Percentiles rank a stretch among this genome's conserved stretches.
phyloP scores from a whole-genome alignment of 2,113 vertebrate species.

The Cnemophilus loriae region DNA sequence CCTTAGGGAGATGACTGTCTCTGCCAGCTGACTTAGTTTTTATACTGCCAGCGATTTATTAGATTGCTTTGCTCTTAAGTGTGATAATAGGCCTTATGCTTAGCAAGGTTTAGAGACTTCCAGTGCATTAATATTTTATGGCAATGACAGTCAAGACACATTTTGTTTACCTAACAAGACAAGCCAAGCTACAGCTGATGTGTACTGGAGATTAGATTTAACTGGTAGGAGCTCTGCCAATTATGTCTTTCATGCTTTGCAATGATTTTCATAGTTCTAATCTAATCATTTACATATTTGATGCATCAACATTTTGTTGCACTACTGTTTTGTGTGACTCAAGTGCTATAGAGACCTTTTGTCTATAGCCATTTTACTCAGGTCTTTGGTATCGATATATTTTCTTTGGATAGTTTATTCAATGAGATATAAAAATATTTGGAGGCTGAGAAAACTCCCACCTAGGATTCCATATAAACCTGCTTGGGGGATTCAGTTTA shows the following conservation, averaged over 20 bases:
- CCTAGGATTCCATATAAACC: not conserved
- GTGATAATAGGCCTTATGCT: slow-evolving; percentile 85
- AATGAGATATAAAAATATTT: not conserved
- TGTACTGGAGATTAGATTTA: slow-evolving; percentile 69
- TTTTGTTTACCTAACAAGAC: slow-evolving; percentile 85
- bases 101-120: slow-evolving; percentile 84
- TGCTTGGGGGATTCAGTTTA: not conserved
- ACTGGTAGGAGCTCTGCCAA: slow-evolving; percentile 58
- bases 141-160: slow-evolving; percentile 80
- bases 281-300: slow-evolving; percentile 61
- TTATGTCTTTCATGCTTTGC: slow-evolving; percentile 58
- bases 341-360: not conserved
- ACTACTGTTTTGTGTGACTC: not conserved
- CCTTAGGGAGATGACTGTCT: slow-evolving; percentile 79
- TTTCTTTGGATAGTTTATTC: not conserved
- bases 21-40: slow-evolving; percentile 83
- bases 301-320: slow-evolving; percentile 13
- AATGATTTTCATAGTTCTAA: slow-evolving; percentile 56
- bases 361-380: not conserved
- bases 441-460: not conserved
- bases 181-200: slow-evolving; percentile 70
- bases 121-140: slow-evolving; percentile 85
- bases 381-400: fast-evolving
- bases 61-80: slow-evolving; percentile 84
- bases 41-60: slow-evolving; percentile 80